A percentile compares a stretch with the other conserved stretches of the same genome.
These are phyloP conservation scores for Gambelia wislizenii DNA, from an alignment of 2,797 vertebrate species.

Conservation along the genomic window DNA sequence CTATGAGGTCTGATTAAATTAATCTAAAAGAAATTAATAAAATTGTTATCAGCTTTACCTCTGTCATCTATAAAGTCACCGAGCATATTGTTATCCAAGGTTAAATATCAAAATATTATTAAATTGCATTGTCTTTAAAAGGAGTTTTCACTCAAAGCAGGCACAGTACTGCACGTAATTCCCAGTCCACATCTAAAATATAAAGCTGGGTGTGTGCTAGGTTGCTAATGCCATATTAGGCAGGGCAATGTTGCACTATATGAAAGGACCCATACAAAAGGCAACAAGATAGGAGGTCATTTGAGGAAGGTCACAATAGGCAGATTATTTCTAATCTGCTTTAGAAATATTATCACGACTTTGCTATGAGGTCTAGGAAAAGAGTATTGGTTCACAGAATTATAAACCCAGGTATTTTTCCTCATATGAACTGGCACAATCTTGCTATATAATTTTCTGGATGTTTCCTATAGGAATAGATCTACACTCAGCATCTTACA, in stretches of 20 bases:
- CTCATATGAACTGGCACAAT: background rate
- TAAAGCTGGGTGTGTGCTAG: constrained; percentile 4
- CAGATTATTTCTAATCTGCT: constrained; percentile 77
- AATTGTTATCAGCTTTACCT: constrained; percentile 35
- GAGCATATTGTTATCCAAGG: constrained; percentile 35
- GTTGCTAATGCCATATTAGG: constrained; percentile 27
- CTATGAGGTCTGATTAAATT: constrained; percentile 75
- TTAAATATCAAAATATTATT: constrained; percentile 27
- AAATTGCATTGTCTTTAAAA: constrained; percentile 41
- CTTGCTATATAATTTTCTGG: background rate
- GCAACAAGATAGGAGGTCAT: constrained; percentile 51
- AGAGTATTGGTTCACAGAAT: constrained; percentile 52
- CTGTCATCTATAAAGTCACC: constrained; percentile 60
- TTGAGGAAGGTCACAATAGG: constrained; percentile 54
- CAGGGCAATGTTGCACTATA: constrained; percentile 25
- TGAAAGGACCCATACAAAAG: constrained; percentile 40
- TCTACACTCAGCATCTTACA: constrained; percentile 5
- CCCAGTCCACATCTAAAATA: constrained; percentile 26
- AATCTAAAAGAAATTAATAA: constrained; percentile 57
- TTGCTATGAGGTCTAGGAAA: constrained; percentile 52
- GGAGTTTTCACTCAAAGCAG: constrained; percentile 38
- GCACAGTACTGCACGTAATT: background rate
- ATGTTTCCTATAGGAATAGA: constrained; percentile 10
- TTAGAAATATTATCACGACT: constrained; percentile 73
- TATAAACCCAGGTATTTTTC: constrained; percentile 49